Evolutionary conservation across 37 sponge, comb jelly and placozoan species (phyloP).

Genomic region (Spongilla lacustris): DNA sequence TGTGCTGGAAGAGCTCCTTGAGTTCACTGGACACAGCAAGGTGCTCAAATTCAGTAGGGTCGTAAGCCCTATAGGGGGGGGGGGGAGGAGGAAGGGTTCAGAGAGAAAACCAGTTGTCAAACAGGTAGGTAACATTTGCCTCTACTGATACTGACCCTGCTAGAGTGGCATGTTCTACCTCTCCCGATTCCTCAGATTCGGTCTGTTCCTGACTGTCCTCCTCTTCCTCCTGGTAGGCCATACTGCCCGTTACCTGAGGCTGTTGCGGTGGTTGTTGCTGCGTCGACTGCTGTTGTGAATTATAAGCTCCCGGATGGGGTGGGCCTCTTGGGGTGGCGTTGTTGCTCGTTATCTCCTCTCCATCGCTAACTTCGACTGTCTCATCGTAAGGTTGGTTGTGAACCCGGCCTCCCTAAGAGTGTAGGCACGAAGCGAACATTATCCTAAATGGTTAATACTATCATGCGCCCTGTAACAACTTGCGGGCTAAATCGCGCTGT

Average conservation of each 20-base stretch:
- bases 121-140: background rate
- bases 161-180: conserved; percentile 42
- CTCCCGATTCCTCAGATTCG: conserved; percentile 58
- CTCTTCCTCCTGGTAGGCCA: conserved; percentile 19
- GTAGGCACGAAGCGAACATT: too few species aligned
- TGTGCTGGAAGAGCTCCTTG: conserved; percentile 93
- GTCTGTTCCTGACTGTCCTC: conserved; percentile 37
- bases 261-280: background rate
- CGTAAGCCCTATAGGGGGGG: conserved; percentile 78
- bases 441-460: too few species aligned
- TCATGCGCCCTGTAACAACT: too few species aligned
- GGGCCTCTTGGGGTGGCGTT: conserved; percentile 55
- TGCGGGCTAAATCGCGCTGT: too few species aligned
- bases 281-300: background rate
- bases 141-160: conserved; percentile 35
- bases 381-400: conserved; percentile 97
- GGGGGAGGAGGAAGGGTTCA: background rate
- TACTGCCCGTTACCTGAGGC: conserved; percentile 5
- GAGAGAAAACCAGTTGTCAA: background rate
- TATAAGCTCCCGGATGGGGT: background rate
- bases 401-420: conserved; percentile 36
- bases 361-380: conserved; percentile 92
- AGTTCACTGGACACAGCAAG: conserved; percentile 83
- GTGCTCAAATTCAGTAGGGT: conserved; percentile 92
- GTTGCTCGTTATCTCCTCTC: conserved; percentile 85